These are phyloP conservation scores for Eudemis profundana DNA, from an alignment of 2,888 invertebrate species.

Conservation along the genomic window DNA sequence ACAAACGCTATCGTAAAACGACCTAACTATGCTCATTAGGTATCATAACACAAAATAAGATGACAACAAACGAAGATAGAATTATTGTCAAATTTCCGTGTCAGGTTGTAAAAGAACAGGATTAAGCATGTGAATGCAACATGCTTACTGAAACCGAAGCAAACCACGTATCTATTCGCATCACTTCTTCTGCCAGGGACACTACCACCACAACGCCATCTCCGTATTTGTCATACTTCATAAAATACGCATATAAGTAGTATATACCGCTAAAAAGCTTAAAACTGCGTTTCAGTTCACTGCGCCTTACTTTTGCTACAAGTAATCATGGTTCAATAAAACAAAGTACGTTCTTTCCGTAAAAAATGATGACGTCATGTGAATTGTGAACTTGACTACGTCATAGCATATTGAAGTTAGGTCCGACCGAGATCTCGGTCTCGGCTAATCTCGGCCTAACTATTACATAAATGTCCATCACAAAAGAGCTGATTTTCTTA, in stretches of 20 bases:
- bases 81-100: background rate
- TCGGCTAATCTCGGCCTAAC: too few species aligned
- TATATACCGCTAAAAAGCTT: slow-evolving; percentile 36
- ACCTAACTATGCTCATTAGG: too few species aligned
- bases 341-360: too few species aligned
- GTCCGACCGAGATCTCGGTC: too few species aligned
- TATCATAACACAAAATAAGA: background rate
- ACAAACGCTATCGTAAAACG: background rate
- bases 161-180: slow-evolving; percentile 21
- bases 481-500: too few species aligned
- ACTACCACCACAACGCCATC: slow-evolving; percentile 43
- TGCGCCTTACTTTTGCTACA: slow-evolving; percentile 26
- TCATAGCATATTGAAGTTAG: too few species aligned
- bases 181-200: slow-evolving; percentile 58
- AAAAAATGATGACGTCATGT: too few species aligned
- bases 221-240: slow-evolving; percentile 54
- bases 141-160: slow-evolving; percentile 15
- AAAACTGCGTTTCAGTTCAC: slow-evolving; percentile 14
- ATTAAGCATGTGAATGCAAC: slow-evolving; percentile 32
- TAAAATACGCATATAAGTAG: slow-evolving; percentile 43
- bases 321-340: too few species aligned
- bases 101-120: background rate
- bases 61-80: too few species aligned
- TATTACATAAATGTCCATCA: too few species aligned
- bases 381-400: too few species aligned